These are phyloP conservation scores for Dione vanillae DNA, from an alignment of 2,888 invertebrate genomes.

Conservation along the genomic window DNA sequence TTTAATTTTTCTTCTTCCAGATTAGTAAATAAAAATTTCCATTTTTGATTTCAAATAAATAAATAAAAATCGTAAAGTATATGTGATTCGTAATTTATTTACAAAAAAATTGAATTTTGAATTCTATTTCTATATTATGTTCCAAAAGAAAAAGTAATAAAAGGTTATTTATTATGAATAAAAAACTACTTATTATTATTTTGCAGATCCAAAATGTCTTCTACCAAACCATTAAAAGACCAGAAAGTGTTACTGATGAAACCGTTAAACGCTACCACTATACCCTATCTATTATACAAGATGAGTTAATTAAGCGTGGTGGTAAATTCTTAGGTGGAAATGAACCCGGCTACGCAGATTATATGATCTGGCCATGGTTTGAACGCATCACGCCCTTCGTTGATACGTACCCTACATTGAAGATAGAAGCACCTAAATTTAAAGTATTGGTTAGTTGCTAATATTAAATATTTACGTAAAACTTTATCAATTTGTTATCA, in stretches of 20 bases:
- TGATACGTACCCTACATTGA: not conserved
- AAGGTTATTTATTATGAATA: not conserved
- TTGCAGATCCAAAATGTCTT: conserved; percentile 10
- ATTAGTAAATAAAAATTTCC: not conserved
- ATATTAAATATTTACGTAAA: not conserved
- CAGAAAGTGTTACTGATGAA: not conserved
- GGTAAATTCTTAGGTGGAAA: conserved; percentile 8
- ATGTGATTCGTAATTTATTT: too few relatives aligned
- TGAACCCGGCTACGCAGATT: conserved; percentile 9
- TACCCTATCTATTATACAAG: conserved; percentile 6
- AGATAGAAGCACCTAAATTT: conserved; percentile 17
- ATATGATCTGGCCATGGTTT: conserved; percentile 18
- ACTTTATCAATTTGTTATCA: too few relatives aligned
- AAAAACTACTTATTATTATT: not conserved
- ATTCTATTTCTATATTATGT: too few relatives aligned
- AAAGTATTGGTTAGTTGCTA: not conserved
- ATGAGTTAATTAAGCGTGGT: conserved; percentile 8
- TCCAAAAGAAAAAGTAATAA: too few relatives aligned
- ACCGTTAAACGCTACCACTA: not conserved
- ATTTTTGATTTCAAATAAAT: not conserved
- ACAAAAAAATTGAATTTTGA: not conserved
- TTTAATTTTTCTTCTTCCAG: not conserved
- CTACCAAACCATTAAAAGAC: conserved; percentile 10
- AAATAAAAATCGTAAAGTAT: too few relatives aligned
- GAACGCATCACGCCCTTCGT: conserved; percentile 8